Evolutionary conservation across 2,113 vertebrate genomes (phyloP).

Genomic region (Petaurus breviceps): DNA sequence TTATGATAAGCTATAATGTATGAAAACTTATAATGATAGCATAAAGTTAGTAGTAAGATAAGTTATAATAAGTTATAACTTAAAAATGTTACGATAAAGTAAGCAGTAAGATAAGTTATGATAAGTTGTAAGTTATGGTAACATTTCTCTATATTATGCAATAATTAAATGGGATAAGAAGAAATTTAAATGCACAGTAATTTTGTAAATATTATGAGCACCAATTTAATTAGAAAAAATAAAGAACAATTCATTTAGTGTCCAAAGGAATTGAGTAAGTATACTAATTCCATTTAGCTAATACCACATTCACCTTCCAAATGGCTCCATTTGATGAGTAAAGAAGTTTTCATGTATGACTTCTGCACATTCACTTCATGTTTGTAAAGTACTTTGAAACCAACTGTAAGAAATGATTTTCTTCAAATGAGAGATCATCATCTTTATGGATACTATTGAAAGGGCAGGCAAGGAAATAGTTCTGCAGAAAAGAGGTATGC

Average conservation of each 20-base stretch:
- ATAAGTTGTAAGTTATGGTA: no score
- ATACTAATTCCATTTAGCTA: background rate
- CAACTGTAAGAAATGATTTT: background rate
- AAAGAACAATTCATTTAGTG: background rate
- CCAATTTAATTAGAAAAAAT: background rate
- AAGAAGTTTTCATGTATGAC: background rate
- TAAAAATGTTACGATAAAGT: no score
- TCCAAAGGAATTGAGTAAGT: background rate
- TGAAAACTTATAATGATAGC: no score
- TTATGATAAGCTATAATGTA: no score
- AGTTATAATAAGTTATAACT: no score
- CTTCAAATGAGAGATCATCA: background rate
- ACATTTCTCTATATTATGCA: background rate
- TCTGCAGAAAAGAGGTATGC: background rate
- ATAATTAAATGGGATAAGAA: background rate
- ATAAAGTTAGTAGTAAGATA: no score
- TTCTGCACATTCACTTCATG: background rate
- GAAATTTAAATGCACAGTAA: background rate
- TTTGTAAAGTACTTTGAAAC: background rate
- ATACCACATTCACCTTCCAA: background rate
- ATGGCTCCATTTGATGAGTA: background rate
- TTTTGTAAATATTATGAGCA: background rate
- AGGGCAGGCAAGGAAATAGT: background rate
- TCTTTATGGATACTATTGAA: background rate
- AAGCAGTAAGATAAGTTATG: no score